phyloP scores from a whole-genome alignment of 2,113 vertebrate species.

The Alethe castanea region DNA sequence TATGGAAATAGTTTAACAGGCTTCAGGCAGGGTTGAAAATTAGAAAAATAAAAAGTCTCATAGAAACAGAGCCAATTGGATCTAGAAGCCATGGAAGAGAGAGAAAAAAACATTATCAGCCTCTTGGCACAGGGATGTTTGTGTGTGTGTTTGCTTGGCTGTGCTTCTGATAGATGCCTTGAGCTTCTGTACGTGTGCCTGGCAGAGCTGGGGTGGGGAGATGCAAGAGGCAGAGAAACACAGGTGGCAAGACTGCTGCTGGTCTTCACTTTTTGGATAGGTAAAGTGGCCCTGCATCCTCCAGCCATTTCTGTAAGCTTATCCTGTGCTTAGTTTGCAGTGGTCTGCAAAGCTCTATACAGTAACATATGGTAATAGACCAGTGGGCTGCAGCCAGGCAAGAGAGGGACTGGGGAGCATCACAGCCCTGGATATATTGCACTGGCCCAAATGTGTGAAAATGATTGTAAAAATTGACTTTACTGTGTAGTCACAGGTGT shows the following conservation, averaged over 20 bases:
- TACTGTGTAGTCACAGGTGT: background rate
- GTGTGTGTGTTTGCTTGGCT: background rate
- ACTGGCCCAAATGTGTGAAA: background rate
- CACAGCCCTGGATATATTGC: background rate
- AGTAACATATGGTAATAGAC: background rate
- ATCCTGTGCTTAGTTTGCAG: background rate
- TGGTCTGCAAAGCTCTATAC: fast-evolving
- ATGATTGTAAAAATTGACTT: background rate
- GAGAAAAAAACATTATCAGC: background rate
- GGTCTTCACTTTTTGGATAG: background rate
- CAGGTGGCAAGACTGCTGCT: background rate
- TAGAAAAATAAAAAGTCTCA: background rate
- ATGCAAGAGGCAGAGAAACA: background rate
- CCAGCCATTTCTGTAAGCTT: background rate
- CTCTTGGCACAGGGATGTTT: background rate
- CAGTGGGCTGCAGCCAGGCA: background rate
- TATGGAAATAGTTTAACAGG: background rate
- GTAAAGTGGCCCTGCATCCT: background rate
- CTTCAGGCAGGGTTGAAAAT: background rate
- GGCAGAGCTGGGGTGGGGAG: background rate
- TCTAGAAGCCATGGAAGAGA: background rate
- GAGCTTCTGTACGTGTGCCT: background rate
- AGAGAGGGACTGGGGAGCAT: background rate
- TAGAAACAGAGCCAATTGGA: background rate
- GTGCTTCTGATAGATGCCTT: background rate